Conservation (phyloP, 2,113 vertebrate genomes). For the Leptosomus discolor region DNA sequence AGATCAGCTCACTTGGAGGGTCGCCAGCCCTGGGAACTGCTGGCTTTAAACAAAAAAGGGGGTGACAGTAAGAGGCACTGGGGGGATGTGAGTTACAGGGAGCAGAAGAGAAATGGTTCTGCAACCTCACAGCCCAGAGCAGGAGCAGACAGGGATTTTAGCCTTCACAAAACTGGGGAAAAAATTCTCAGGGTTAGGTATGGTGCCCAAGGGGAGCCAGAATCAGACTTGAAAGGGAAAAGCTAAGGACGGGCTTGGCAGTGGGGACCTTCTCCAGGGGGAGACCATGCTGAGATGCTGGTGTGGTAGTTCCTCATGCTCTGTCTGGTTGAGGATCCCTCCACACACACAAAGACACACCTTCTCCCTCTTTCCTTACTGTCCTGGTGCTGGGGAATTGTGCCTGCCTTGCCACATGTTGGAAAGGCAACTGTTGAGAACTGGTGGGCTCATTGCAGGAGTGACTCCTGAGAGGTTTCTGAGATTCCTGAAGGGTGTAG, state of each 20-base stretch:
- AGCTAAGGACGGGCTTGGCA: neutral
- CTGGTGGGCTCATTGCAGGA: neutral
- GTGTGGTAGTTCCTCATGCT: neutral
- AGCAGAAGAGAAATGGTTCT: neutral
- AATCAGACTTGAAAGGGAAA: neutral
- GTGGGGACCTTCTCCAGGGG: neutral
- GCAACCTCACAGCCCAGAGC: neutral
- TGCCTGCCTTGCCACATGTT: accelerated
- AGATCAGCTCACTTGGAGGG: neutral
- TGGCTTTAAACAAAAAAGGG: accelerated
- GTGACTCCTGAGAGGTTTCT: neutral
- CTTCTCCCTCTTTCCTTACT: neutral
- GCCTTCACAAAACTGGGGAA: neutral
- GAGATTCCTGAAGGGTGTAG: neutral
- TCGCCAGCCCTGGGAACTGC: neutral
- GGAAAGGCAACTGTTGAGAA: neutral
- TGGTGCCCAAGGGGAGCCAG: accelerated
- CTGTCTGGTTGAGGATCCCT: neutral
- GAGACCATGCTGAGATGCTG: accelerated
- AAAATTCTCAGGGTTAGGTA: neutral
- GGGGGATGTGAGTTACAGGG: accelerated
- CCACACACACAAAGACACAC: neutral
- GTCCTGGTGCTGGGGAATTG: neutral
- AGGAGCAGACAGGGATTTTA: neutral
- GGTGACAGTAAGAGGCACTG: neutral